These are phyloP conservation scores for Drosophila mimica DNA, from an alignment of 2,888 invertebrate species.

Conservation along the genomic window DNA sequence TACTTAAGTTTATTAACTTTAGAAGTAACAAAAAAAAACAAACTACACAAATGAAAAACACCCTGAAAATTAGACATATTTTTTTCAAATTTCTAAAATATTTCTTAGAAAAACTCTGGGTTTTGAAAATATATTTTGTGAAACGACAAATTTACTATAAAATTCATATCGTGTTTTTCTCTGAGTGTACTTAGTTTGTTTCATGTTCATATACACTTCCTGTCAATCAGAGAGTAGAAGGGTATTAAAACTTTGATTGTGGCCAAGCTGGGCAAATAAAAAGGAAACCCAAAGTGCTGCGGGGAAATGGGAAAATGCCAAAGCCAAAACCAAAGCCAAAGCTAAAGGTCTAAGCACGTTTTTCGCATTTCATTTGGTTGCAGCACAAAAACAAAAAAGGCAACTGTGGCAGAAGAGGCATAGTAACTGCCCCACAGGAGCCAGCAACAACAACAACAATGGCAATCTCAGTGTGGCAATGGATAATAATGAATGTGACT, in stretches of 20 bases:
- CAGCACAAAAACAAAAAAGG: not conserved
- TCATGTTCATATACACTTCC: not conserved
- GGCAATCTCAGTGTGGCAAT: slow-evolving; percentile 28
- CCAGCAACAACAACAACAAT: not conserved
- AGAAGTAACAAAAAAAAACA: no score
- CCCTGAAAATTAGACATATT: no score
- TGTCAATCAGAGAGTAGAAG: slow-evolving; percentile 5
- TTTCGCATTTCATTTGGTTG: slow-evolving; percentile 68
- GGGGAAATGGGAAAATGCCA: slow-evolving; percentile 30
- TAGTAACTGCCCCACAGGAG: slow-evolving; percentile 28
- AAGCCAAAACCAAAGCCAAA: slow-evolving; percentile 27
- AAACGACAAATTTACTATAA: no score
- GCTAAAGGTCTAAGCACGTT: slow-evolving; percentile 63
- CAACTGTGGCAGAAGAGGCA: not conserved
- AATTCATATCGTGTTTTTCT: not conserved
- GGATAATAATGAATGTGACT: slow-evolving; percentile 56
- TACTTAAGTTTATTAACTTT: no score
- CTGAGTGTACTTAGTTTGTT: not conserved
- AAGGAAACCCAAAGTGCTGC: not conserved
- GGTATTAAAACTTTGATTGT: slow-evolving; percentile 37
- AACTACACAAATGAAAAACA: no score
- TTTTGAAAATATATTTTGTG: no score
- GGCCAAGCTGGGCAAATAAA: slow-evolving; percentile 8
- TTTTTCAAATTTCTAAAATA: not conserved
- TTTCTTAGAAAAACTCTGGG: no score